Evolutionary conservation across 1,140 invertebrate genomes (phyloP).

Genomic region (Panagrolaimus sp.): DNA sequence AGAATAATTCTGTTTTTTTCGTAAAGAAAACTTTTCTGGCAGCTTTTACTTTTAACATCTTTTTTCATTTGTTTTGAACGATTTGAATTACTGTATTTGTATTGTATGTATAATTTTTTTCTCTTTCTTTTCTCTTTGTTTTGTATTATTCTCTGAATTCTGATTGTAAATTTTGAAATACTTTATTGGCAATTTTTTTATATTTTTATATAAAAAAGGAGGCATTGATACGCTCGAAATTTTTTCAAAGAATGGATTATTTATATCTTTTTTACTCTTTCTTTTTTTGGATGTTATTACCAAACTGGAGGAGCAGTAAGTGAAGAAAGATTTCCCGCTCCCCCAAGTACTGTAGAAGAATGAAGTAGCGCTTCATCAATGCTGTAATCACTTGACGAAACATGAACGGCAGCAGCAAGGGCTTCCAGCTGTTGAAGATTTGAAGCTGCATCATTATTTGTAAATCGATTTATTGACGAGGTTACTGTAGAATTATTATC

Average conservation of each 20-base stretch:
- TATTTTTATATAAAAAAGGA: background rate
- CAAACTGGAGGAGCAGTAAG: background rate
- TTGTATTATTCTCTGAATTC: too few relatives aligned
- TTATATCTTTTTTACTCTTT: background rate
- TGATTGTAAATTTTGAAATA: background rate
- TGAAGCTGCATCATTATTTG: background rate
- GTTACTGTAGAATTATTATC: background rate
- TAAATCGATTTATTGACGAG: background rate
- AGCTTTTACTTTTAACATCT: slow-evolving; percentile 3
- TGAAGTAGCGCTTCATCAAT: background rate
- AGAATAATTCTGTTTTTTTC: slow-evolving; percentile 62
- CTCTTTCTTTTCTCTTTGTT: background rate
- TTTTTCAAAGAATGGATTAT: background rate
- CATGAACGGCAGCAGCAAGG: background rate
- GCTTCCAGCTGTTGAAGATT: background rate
- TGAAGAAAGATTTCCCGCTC: background rate
- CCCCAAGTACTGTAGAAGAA: background rate
- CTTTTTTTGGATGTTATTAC: background rate
- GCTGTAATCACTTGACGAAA: background rate
- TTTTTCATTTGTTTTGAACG: background rate
- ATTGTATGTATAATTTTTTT: slow-evolving; percentile 1
- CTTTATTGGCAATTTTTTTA: background rate
- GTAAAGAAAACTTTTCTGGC: too few relatives aligned
- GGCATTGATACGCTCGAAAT: background rate
- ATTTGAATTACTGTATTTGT: too few relatives aligned